Base-by-base conservation (phyloP, 2,797 vertebrate species). In the Sebastes melanostomus region DNA sequence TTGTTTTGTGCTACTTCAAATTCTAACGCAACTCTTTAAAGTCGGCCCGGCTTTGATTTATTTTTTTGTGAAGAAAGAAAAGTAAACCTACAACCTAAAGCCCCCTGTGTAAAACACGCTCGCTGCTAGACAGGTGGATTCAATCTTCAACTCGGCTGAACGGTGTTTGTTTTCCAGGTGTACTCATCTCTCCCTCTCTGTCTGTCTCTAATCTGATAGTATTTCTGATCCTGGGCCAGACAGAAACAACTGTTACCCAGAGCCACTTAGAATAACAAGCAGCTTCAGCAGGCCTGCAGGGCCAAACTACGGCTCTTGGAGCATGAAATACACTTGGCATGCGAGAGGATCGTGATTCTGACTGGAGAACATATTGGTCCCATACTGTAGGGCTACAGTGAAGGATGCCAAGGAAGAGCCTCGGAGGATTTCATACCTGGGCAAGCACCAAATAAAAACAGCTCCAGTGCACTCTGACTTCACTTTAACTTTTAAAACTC, bases 211-310 rank as follows among this genome's bases (percentile, higher is more conserved):
- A 90, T 91, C 89, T 88, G 74, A 86, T 85, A 80, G 81, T 81
- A 83, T 89, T 88, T 88, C 85, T 88, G 87, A 92, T 90, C 78
- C 85, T 12, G 66, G 63, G 79, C 86, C 88, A 91, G 86, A 91
- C 82, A 86, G 75, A 88, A 86, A 89, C 88, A 92, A 90, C 81
- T 82, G 86, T 91, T 87, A 86, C 75, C 86, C 75, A 62, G 68
- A 87, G 68, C 76, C 85, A 82, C 70, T 83, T 81, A 81, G 84
- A 93, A 93, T 90, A 92, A 91, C 88, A 91, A 93, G 84, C 89
- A 90, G 85, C 74, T 87, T 77, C 73, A 29, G 78, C 66, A 38
- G 70, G 66, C 72, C 86, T 86, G 72, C 70, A 18, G 88, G 82
- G 80, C 78, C 78, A 46, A 78, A 81, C 84, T 65, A 66, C 61